Evolutionary conservation across 2,888 invertebrate genomes (phyloP).

Genomic region (Phyllotreta cruciferae): DNA sequence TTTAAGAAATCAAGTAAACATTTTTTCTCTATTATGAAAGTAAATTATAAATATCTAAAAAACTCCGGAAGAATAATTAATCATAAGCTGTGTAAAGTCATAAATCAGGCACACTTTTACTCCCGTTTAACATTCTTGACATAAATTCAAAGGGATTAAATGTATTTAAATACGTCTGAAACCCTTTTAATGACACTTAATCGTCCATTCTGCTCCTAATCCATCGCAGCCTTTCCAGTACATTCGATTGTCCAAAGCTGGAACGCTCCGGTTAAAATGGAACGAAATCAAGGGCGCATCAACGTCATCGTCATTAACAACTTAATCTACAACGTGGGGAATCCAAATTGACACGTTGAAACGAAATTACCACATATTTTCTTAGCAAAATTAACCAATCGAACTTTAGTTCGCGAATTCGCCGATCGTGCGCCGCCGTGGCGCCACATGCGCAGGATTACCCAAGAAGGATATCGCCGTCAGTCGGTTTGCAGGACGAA

Average conservation of each 20-base stretch:
- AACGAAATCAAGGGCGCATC: conserved; percentile 19
- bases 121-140: no score
- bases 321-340: conserved; percentile 30
- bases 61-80: no score
- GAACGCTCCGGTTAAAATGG: conserved; percentile 8
- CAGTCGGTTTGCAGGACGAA: conserved; percentile 56
- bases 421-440: conserved; percentile 60
- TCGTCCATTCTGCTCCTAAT: conserved; percentile 13
- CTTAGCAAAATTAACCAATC: conserved; percentile 57
- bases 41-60: no score
- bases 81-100: no score
- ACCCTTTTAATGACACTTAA: conserved; percentile 13
- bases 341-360: conserved; percentile 42
- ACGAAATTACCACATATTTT: conserved; percentile 49
- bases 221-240: not conserved
- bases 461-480: conserved; percentile 52
- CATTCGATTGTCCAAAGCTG: conserved; percentile 16
- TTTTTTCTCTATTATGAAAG: no score
- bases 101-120: no score
- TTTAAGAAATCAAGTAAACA: no score
- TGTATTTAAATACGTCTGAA: not conserved
- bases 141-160: no score
- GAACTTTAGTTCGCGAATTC: conserved; percentile 54
- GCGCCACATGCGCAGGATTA: conserved; percentile 63
- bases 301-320: conserved; percentile 23